A percentile compares a stretch with the other conserved stretches of the same genome.
These are phyloP conservation scores for Platerodrilus igneus DNA, from an alignment of 2,888 invertebrate species.

Conservation along the genomic window DNA sequence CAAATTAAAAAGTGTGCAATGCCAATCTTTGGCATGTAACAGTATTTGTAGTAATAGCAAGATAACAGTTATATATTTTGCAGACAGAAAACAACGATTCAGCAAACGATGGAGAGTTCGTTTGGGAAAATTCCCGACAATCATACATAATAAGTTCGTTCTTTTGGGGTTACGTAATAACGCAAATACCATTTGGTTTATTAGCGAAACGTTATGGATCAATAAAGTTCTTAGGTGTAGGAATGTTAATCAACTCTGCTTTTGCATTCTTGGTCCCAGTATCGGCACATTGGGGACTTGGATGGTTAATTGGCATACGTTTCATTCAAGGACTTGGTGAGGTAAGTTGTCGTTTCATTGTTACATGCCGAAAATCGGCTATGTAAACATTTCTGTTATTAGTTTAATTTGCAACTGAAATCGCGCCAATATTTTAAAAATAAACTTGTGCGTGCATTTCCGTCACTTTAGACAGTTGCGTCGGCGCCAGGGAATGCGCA, in stretches of 20 bases:
- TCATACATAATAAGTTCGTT: conserved; percentile 86
- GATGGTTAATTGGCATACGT: conserved; percentile 69
- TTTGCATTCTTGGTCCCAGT: conserved; percentile 82
- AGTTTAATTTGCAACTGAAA: too few species aligned
- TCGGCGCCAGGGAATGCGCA: too few species aligned
- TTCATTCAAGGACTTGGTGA: conserved; percentile 89
- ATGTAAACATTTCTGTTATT: too few species aligned
- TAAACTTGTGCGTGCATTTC: too few species aligned
- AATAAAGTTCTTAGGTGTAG: conserved; percentile 77
- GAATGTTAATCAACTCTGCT: conserved; percentile 82
- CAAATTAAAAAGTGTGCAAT: too few species aligned
- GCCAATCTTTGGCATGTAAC: too few species aligned
- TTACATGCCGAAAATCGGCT: too few species aligned
- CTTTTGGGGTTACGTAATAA: conserved; percentile 90
- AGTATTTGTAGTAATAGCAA: too few species aligned
- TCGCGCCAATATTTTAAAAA: too few species aligned
- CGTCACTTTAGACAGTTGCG: too few species aligned
- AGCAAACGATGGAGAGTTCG: conserved; percentile 63
- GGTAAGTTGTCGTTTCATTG: conserved; percentile 53
- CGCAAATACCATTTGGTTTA: conserved; percentile 85
- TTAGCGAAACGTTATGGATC: conserved; percentile 86
- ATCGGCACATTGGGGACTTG: conserved; percentile 69
- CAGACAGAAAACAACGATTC: too few species aligned
- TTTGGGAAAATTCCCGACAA: conserved; percentile 71
- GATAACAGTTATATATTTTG: too few species aligned